Evolutionary conservation across 2,113 vertebrate species (phyloP).

Genomic region (Seriola aureovittata): DNA sequence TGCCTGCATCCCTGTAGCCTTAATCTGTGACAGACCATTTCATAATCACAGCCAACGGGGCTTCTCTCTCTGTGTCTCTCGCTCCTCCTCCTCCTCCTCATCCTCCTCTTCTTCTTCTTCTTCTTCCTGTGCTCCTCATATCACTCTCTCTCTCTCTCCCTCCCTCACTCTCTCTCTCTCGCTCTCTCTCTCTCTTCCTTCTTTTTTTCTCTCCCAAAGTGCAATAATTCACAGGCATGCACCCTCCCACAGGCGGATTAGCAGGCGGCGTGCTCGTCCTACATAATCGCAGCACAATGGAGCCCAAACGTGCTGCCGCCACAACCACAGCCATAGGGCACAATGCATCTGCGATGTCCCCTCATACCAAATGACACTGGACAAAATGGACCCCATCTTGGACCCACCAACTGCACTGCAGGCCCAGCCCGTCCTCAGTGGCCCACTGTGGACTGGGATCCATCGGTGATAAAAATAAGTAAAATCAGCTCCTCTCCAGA

Average conservation of each 20-base stretch:
- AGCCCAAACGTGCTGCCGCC: conserved; percentile 75
- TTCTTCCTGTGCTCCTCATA: conserved; percentile 60
- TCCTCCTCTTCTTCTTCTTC: conserved; percentile 55
- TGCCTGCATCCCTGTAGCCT: conserved; percentile 86
- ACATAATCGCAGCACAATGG: conserved; percentile 86
- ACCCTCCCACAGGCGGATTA: conserved; percentile 88
- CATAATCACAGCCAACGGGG: conserved; percentile 88
- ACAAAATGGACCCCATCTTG: conserved; percentile 71
- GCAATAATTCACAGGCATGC: conserved; percentile 86
- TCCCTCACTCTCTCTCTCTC: conserved; percentile 16
- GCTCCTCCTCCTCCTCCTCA: conserved; percentile 42
- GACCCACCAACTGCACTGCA: conserved; percentile 63
- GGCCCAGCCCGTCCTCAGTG: conserved; percentile 11
- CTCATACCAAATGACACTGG: conserved; percentile 61
- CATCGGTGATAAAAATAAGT: conserved; percentile 28
- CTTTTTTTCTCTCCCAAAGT: conserved; percentile 73
- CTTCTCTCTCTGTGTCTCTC: conserved; percentile 64
- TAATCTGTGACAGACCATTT: conserved; percentile 90
- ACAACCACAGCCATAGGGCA: conserved; percentile 76
- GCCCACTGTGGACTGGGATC: neutral
- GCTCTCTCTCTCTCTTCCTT: conserved; percentile 13
- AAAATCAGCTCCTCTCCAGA: neutral
- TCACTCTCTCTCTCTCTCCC: conserved; percentile 31
- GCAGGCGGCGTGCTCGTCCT: conserved; percentile 83
- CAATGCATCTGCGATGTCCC: conserved; percentile 70